A percentile compares a stretch with the other conserved stretches of the same genome.
Conservation (phyloP, 2,888 invertebrate species). For the Plutella xylostella region DNA sequence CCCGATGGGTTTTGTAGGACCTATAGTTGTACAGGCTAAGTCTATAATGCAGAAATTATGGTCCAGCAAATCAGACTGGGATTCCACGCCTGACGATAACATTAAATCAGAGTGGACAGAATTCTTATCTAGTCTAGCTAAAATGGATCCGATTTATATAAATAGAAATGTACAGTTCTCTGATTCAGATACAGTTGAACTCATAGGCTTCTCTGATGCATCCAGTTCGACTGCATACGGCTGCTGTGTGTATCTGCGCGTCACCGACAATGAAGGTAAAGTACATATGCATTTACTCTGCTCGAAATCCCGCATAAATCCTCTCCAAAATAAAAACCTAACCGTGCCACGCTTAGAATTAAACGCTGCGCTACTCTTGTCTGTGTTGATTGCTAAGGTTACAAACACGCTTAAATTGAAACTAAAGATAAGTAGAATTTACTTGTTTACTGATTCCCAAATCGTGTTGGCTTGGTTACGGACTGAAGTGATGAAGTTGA, state of each 20-base stretch:
- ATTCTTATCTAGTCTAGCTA: conserved; percentile 9
- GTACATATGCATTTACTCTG: conserved; percentile 12
- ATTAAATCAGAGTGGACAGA: conserved; percentile 8
- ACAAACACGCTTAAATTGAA: conserved; percentile 2
- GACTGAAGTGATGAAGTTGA: conserved; percentile 10
- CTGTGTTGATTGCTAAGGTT: conserved; percentile 7
- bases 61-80: conserved; percentile 11
- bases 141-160: conserved; percentile 12
- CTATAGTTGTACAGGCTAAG: neutral
- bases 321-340: conserved; percentile 6
- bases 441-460: conserved; percentile 18
- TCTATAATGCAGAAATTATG: conserved; percentile 14
- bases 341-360: conserved; percentile 15
- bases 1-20: neutral
- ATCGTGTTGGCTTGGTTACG: conserved; percentile 19
- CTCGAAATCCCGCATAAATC: conserved; percentile 18
- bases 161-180: neutral
- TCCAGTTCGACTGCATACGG: conserved; percentile 14
- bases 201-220: conserved; percentile 18
- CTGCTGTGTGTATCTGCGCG: conserved; percentile 16
- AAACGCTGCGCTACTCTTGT: conserved; percentile 15
- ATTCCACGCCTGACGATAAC: conserved; percentile 2
- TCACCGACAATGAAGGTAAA: conserved; percentile 11
- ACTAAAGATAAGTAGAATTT: neutral
- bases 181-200: neutral